Evolutionary conservation across 1,140 invertebrate species (phyloP), one percentile per base, ranked within the genome.

Genomic region (Magallana ariakensis): DNA sequence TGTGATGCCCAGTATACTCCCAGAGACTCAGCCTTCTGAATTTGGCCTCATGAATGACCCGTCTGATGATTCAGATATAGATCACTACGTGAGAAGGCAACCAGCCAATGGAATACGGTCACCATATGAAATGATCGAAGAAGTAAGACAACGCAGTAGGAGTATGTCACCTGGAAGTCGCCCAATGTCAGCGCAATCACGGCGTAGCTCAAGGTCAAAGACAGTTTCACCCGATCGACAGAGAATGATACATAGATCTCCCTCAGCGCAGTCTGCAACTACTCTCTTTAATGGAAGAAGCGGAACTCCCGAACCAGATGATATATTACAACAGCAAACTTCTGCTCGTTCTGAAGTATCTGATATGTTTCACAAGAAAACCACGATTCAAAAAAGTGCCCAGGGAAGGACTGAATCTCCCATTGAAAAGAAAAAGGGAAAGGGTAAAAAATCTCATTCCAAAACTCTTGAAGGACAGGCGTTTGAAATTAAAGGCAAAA

Each of bases 101-200:
- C 85, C 81, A 5, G 9, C 33, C 33, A 46, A 81, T 46, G 83
- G 70, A 16, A 56, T 89, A 26, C 16, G 84, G 15, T 89, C 88
- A 16, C 88, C 88, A 66, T 85, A 66, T 19, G 88, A 89, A 60
- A 66, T 89, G 15, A 89, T 89, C 19, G 88, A 89, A 26, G 88
- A 89, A 70, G 83, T 84, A 3, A 53, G 82, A 54, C 60, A 83
- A 85, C 58, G 88, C 33, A 89, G 85, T 75, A 80, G 88, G 15
- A 89, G 88, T 81, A 58, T 85, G 57, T 89, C 88, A 53, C 88
- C 88, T 0, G 83, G 85, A 66, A 89, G 88, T 87, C 85, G 88
- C 13, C 88, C 88, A 11, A 46, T 87, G 62, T 89, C 88, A 22
- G 88, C 88, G 56, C 88, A 89, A 56, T 89, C 88, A 19, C 62